Percentiles rank a stretch among this genome's conserved stretches.
Evolutionary conservation across 2,797 vertebrate species (phyloP).

Genomic region (Pelochelys cantorii): DNA sequence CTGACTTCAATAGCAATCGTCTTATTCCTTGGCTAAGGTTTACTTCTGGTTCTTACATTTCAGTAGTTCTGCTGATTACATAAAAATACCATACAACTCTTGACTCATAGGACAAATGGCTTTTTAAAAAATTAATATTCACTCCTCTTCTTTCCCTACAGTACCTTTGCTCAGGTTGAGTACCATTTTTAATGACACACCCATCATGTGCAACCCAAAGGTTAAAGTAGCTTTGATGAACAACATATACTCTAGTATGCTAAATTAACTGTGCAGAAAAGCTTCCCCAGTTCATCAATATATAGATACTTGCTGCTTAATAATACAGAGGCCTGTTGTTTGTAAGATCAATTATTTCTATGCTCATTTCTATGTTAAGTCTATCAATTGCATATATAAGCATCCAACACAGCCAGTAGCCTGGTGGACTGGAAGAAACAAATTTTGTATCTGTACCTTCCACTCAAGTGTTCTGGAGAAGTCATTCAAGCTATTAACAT

Average conservation of each 20-base stretch:
- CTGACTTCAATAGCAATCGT: not conserved
- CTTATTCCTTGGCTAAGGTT: not conserved
- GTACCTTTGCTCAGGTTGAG: not conserved
- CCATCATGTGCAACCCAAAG: not conserved
- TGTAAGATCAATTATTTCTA: not conserved
- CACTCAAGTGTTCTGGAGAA: not conserved
- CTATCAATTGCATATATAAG: not conserved
- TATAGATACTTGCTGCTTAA: rapidly evolving
- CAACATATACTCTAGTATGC: not conserved
- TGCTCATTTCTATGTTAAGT: not conserved
- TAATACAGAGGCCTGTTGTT: not conserved
- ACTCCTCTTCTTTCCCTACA: not conserved
- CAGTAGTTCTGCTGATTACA: not conserved
- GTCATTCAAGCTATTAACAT: not conserved
- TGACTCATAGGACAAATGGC: not conserved
- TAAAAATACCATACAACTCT: not conserved
- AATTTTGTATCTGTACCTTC: not conserved
- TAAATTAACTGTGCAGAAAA: not conserved
- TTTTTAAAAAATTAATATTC: not conserved
- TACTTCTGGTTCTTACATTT: not conserved
- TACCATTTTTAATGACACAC: not conserved
- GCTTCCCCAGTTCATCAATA: not conserved
- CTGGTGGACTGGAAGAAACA: not conserved
- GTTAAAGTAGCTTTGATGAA: not conserved
- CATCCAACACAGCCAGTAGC: not conserved